Conservation (phyloP, 2,113 vertebrate species). For the Cyprinus carpio region DNA sequence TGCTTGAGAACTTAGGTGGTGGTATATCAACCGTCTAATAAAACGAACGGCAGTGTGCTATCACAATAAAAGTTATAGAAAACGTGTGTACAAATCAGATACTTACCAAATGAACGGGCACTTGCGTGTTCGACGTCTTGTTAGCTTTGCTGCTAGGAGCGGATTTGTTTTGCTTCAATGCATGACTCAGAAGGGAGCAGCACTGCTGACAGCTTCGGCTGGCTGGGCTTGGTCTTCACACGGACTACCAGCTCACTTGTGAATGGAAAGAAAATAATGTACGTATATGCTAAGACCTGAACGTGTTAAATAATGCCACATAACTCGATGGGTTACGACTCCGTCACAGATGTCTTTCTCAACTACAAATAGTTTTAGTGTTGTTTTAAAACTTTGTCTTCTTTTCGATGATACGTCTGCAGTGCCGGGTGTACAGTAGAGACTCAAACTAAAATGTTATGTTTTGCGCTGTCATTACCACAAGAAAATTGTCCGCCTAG, state of each 20-base stretch:
- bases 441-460: neutral
- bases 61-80: neutral
- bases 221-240: neutral
- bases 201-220: constrained; percentile 1
- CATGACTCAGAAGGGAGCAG: constrained; percentile 36
- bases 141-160: constrained; percentile 29
- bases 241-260: neutral
- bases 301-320: neutral
- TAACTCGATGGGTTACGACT: neutral
- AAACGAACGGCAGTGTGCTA: neutral
- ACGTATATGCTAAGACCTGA: neutral
- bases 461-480: neutral
- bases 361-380: neutral
- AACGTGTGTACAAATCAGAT: neutral
- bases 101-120: constrained; percentile 23
- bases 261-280: neutral
- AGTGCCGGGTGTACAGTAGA: neutral
- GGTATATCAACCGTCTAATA: neutral
- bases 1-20: neutral
- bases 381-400: neutral
- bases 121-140: constrained; percentile 6
- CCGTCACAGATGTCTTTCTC: neutral
- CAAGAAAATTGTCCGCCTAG: neutral
- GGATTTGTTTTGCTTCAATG: constrained; percentile 39
- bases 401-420: neutral